A percentile compares a stretch with the other conserved stretches of the same genome.
phyloP scores from a whole-genome alignment of 1,140 invertebrate species.

The Leptonema lineaticorne region DNA sequence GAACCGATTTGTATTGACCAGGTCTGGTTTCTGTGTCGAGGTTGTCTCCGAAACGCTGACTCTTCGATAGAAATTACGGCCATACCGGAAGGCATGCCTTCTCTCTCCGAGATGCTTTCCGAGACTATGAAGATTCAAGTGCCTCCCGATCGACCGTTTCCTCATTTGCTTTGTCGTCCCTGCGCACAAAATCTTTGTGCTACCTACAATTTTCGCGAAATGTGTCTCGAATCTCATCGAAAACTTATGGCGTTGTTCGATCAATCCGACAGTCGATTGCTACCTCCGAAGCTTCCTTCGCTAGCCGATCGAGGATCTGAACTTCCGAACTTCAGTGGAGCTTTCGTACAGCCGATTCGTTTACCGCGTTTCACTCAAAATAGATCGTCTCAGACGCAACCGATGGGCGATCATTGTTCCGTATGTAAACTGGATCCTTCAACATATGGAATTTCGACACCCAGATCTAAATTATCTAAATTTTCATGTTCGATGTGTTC shows the following conservation, averaged over 20 bases:
- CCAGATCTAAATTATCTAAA: neutral
- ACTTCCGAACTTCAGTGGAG: neutral
- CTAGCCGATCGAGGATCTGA: neutral
- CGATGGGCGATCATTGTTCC: neutral
- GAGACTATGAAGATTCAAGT: neutral
- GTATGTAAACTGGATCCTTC: neutral
- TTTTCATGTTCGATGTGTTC: neutral
- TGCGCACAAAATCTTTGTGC: neutral
- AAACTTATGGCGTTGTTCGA: neutral
- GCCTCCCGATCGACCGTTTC: neutral
- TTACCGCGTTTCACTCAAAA: neutral
- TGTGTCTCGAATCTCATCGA: neutral
- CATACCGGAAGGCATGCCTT: neutral
- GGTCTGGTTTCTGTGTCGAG: neutral
- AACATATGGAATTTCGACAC: neutral
- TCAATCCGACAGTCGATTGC: neutral
- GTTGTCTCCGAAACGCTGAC: neutral
- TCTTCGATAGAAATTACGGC: neutral
- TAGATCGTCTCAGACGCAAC: neutral
- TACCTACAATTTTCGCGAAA: neutral
- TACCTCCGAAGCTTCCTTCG: neutral
- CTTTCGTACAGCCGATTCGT: neutral
- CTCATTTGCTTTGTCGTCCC: neutral
- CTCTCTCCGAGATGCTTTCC: neutral
- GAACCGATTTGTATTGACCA: no score